phyloP scores from a whole-genome alignment of 1,140 invertebrate species.

The Cepaea nemoralis region DNA sequence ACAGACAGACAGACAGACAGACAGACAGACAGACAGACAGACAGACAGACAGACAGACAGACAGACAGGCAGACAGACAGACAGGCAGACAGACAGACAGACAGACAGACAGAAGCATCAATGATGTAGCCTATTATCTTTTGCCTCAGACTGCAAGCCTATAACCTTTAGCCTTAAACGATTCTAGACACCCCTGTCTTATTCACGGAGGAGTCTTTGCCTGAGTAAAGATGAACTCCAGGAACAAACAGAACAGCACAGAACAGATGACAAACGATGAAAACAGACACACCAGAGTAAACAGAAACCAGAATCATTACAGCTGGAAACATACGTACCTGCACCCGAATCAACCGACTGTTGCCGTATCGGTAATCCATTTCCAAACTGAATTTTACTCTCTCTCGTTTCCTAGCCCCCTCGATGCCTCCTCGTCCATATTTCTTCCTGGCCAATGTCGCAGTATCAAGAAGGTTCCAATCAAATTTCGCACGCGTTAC shows the following conservation, averaged over 20 bases:
- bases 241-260: neutral
- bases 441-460: too few species aligned
- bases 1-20: neutral
- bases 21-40: neutral
- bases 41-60: neutral
- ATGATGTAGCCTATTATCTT: too few species aligned
- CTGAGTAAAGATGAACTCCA: neutral
- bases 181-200: too few species aligned
- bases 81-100: neutral
- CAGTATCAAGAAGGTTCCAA: too few species aligned
- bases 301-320: neutral
- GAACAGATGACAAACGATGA: neutral
- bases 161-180: too few species aligned
- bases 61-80: neutral
- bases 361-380: slow-evolving; percentile 12
- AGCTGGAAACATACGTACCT: neutral
- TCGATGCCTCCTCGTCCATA: too few species aligned
- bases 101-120: neutral
- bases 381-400: neutral
- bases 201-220: too few species aligned
- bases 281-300: neutral
- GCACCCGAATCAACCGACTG: neutral
- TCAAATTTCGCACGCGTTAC: too few species aligned
- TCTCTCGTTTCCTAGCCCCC: too few species aligned
- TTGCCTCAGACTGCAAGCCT: too few species aligned